These are phyloP conservation scores for Epinotia brunnichana DNA, from an alignment of 2,888 invertebrate genomes.

Conservation along the genomic window DNA sequence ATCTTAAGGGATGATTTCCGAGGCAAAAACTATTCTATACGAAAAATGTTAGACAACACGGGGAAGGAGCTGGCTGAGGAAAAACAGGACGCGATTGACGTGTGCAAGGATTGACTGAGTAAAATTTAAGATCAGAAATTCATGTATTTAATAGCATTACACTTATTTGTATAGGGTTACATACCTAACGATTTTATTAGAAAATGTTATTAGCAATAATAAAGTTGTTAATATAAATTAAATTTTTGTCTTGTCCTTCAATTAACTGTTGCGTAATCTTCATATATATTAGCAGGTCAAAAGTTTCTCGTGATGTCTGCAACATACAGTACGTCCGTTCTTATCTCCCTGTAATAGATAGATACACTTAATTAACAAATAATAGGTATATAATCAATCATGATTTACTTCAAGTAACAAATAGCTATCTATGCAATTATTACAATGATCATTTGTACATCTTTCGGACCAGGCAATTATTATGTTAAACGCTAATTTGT, in stretches of 20 bases:
- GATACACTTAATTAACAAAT: neutral
- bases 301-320: neutral
- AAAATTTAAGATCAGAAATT: slow-evolving; percentile 48
- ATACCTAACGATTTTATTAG: slow-evolving; percentile 39
- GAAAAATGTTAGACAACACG: slow-evolving; percentile 92
- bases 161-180: slow-evolving; percentile 39
- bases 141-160: slow-evolving; percentile 42
- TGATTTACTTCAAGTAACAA: too few relatives aligned
- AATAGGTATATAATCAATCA: neutral
- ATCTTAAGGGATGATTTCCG: too few relatives aligned
- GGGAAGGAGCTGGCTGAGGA: slow-evolving; percentile 95
- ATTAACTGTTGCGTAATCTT: neutral
- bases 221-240: slow-evolving; percentile 40
- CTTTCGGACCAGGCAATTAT: neutral
- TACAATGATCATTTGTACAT: too few relatives aligned
- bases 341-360: slow-evolving; percentile 2
- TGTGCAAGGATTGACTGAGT: slow-evolving; percentile 89
- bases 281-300: slow-evolving; percentile 17
- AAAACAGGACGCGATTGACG: slow-evolving; percentile 91
- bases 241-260: slow-evolving; percentile 19
- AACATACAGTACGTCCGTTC: neutral
- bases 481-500: neutral
- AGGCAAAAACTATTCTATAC: too few relatives aligned
- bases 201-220: slow-evolving; percentile 38
- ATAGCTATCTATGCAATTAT: too few relatives aligned